phyloP scores from a whole-genome alignment of 2,797 vertebrate species.

The Graptemys geographica region DNA sequence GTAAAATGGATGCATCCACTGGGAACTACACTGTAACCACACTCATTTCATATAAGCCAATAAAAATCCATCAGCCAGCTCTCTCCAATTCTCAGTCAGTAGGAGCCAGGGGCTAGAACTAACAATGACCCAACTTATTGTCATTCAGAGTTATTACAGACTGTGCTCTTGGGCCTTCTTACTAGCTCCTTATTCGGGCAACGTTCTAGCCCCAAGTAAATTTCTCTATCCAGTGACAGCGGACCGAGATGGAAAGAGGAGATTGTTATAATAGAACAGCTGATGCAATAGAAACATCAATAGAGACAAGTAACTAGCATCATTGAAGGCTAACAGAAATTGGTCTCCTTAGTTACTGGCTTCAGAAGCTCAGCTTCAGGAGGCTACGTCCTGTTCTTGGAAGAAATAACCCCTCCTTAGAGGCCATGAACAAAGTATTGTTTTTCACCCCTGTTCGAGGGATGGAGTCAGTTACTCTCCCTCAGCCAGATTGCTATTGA shows the following conservation, averaged over 20 bases:
- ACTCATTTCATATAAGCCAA: not conserved
- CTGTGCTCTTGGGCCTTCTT: not conserved
- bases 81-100: not conserved
- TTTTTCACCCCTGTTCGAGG: not conserved
- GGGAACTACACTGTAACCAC: not conserved
- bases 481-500: not conserved
- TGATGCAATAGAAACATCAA: not conserved
- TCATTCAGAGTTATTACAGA: not conserved
- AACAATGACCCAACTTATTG: not conserved
- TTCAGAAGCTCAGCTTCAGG: not conserved
- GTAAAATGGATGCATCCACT: not conserved
- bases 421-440: not conserved
- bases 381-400: accelerated
- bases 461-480: not conserved
- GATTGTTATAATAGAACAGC: not conserved
- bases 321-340: not conserved
- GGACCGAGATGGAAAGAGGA: not conserved
- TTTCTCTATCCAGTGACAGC: not conserved
- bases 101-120: not conserved
- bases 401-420: not conserved
- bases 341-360: not conserved
- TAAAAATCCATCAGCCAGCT: constrained; percentile 5
- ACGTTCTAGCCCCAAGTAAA: not conserved
- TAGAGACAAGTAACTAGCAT: not conserved
- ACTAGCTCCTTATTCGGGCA: not conserved